Base-by-base conservation (phyloP, 2,888 invertebrate species). In the Ctenicera cuprea region DNA sequence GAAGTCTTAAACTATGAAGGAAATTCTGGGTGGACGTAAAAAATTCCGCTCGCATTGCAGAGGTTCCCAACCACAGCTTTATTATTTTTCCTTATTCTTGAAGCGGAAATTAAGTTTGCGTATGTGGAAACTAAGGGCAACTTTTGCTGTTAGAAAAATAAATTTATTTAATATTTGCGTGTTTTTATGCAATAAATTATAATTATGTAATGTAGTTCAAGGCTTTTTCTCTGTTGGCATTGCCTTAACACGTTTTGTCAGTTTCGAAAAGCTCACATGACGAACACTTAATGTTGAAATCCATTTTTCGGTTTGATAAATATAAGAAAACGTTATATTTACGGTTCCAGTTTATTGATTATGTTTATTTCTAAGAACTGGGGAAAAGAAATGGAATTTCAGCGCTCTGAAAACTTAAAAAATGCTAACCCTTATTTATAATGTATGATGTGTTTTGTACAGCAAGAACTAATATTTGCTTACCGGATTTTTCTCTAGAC, bases 1-100 rank as follows among this genome's bases (percentile, higher is more conserved):
- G 63, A 54, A 73, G 73, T 68, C 63, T 66, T 62, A 73, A 73
- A 57, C 73, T 68, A 63, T 45, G 68, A 57, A 63, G 26, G 45
- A 73, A 68, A 54, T 63, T 68, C 45, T 68, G 14, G 43, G 43
- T 33, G 64, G 22, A 64, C 43, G 33, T 67, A 45, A 67, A 67
- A 67, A 57, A 59, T 67, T 67, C 59, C 33, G 7, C 12, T 20
- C 38, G 66, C 14, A 16, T 37, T 59, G n/a, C 71, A 71, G 71
- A 8, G 65, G 45, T 37, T 57, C 65, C 33, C 14, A 71, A 63
- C 48, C 20, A 12, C 12, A 14, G n/a, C 20, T 18, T 33, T 16
- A 26, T 26, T 26, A 3, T 18, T 33, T 52, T 50, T 38, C 9
- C 22, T 37, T 38, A n/a, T 59, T 37, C n/a, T 14, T 30, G 33